Percentiles rank a stretch among this genome's conserved stretches.
Conservation (phyloP, 1,140 invertebrate genomes). For the Ceratitis capitata region DNA sequence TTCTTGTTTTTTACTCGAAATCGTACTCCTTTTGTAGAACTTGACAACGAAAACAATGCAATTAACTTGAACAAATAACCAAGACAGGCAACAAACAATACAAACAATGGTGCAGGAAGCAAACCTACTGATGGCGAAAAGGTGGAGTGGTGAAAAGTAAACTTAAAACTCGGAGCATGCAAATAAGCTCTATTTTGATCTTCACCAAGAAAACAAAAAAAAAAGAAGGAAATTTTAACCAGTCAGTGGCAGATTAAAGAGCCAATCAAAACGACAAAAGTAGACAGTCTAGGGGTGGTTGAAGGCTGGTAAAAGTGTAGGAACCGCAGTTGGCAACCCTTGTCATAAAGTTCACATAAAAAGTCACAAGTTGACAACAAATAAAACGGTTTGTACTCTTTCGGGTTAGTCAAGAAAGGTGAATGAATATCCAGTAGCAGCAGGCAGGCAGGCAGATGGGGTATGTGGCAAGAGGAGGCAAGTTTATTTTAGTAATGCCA, state of each 20-base stretch:
- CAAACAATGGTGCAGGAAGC: neutral
- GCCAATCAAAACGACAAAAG: conserved; percentile 14
- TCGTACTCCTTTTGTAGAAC: neutral
- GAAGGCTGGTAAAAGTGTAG: neutral
- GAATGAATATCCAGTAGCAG: neutral
- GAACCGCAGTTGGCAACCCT: conserved; percentile 33
- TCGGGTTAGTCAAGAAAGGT: neutral
- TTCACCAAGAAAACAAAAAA: no score
- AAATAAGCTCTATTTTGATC: neutral
- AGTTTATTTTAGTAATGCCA: neutral
- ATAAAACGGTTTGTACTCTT: neutral
- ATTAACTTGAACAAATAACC: conserved; percentile 36
- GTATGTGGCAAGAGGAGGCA: no score
- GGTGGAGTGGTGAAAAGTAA: neutral
- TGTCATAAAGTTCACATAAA: conserved; percentile 31
- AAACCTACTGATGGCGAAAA: neutral
- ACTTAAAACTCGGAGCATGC: neutral
- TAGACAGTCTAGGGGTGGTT: neutral
- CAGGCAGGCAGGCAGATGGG: neutral
- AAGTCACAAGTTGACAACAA: conserved; percentile 37
- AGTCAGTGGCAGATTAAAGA: conserved; percentile 9
- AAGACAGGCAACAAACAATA: conserved; percentile 9
- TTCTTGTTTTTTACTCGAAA: no score
- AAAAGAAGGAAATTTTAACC: no score
- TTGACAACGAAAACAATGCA: conserved; percentile 14